Base-by-base conservation (phyloP, 2,888 invertebrate species). In the Philhelius pedissequus region DNA sequence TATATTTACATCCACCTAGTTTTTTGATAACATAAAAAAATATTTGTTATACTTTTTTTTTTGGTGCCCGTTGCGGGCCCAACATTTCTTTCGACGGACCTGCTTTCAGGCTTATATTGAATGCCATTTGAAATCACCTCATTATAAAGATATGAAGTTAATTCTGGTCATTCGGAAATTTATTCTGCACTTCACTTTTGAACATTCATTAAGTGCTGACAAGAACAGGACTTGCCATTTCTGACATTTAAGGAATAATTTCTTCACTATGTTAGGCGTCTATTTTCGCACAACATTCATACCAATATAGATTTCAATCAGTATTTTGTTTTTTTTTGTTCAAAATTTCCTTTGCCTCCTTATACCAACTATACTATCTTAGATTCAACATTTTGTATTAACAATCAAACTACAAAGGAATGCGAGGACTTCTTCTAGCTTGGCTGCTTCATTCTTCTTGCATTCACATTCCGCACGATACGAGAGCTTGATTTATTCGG, bases 401-500 rank as follows among this genome's bases (percentile, higher is more conserved):
- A 78, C 18, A 64, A 73, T 58, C 73, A 32, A 54, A 32, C 54
- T 7, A 2, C 15, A 7, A 54, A 56, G 52, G 52, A 52, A 68
- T 68, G 68, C 52, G 79, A 68, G 60, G 79, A 79, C 68, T 62
- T 48, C 68, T 50, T n/a, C 43, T 68, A 60, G 68, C 60, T 68
- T 22, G 35, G 52, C 74, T 68, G 66, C 73, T 50, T 43, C 52
- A 15, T 35, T 35, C 2, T 5, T 7, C 3, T 38, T 25, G 13
- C 8, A 40, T 52, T 43, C 52, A 56, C 79, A 74, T 69, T 74
- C 79, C 79, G 18, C 74, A 74, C 74, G 79, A 68, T 62, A 35
- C 60, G 48, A 60, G 60, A 79, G 25, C 79, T 79, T 79, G 79
- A 79, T 79, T 79, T 79, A 79, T 74, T 79, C 45, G 52, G 27